These are phyloP conservation scores for Calidris pugnax DNA, from an alignment of 2,113 vertebrate genomes.

Conservation along the genomic window DNA sequence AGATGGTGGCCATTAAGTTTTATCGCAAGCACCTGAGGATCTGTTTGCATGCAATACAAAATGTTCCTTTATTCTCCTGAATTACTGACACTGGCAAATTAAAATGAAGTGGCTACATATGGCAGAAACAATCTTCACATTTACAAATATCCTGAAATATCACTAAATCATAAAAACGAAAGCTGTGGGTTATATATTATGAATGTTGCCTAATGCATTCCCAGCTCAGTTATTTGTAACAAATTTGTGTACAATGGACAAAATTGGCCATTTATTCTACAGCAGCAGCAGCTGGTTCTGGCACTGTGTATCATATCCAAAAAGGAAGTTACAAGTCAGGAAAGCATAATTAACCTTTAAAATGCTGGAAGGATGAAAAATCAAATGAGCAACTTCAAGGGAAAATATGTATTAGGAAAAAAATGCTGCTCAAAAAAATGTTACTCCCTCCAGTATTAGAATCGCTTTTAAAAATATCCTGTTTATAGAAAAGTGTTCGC, in stretches of 20 bases:
- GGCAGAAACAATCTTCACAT: slow-evolving; percentile 83
- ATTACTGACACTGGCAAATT: slow-evolving; percentile 90
- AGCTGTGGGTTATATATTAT: slow-evolving; percentile 83
- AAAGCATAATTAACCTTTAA: slow-evolving; percentile 76
- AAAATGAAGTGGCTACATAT: slow-evolving; percentile 90
- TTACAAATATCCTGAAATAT: slow-evolving; percentile 86
- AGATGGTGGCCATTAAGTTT: slow-evolving; percentile 86
- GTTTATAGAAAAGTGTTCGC: background rate
- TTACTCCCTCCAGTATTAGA: background rate
- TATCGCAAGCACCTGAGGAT: slow-evolving; percentile 85
- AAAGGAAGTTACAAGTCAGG: slow-evolving; percentile 65
- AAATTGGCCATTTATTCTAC: slow-evolving; percentile 84
- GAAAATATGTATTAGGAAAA: background rate
- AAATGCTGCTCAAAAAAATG: background rate
- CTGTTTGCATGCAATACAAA: slow-evolving; percentile 78
- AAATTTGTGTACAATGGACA: slow-evolving; percentile 81
- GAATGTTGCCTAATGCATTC: slow-evolving; percentile 80
- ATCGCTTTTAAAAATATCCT: background rate
- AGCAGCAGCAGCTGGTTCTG: slow-evolving; percentile 81
- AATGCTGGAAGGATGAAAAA: slow-evolving; percentile 69
- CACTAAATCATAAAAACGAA: slow-evolving; percentile 85
- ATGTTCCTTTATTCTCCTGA: slow-evolving; percentile 79
- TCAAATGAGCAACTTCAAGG: slow-evolving; percentile 14
- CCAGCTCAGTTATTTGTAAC: slow-evolving; percentile 83
- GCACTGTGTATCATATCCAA: slow-evolving; percentile 67